These are phyloP conservation scores for Paracyprichromis sp. DNA, from an alignment of 2,113 vertebrate species.

Conservation along the genomic window DNA sequence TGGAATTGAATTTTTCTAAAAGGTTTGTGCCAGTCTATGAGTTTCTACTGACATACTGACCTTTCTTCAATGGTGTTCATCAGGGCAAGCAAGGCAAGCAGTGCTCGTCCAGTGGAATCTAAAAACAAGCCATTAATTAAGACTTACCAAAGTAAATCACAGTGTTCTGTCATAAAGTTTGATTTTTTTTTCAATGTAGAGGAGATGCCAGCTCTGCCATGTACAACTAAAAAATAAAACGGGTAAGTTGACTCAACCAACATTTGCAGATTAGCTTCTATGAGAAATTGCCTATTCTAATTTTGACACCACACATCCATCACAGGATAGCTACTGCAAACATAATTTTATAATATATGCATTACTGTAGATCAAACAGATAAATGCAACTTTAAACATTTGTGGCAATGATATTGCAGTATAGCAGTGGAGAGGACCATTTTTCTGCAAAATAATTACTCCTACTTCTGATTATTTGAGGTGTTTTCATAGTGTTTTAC, in stretches of 20 bases:
- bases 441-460: neutral
- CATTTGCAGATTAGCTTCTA: neutral
- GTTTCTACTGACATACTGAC: neutral
- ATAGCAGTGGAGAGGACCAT: neutral
- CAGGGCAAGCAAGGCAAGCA: neutral
- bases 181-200: neutral
- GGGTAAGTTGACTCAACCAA: neutral
- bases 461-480: neutral
- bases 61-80: neutral
- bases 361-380: neutral
- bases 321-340: neutral
- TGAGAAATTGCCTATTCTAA: neutral
- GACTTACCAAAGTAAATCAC: neutral
- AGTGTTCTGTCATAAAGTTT: neutral
- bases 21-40: neutral
- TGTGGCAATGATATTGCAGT: neutral
- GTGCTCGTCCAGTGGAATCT: neutral
- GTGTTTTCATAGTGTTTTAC: neutral
- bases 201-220: neutral
- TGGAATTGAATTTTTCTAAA: neutral
- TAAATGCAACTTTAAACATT: neutral
- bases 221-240: neutral
- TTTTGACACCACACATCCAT: neutral
- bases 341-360: neutral
- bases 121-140: neutral